These are phyloP conservation scores for Botia almorhae DNA, from an alignment of 2,797 vertebrate species.

Conservation along the genomic window DNA sequence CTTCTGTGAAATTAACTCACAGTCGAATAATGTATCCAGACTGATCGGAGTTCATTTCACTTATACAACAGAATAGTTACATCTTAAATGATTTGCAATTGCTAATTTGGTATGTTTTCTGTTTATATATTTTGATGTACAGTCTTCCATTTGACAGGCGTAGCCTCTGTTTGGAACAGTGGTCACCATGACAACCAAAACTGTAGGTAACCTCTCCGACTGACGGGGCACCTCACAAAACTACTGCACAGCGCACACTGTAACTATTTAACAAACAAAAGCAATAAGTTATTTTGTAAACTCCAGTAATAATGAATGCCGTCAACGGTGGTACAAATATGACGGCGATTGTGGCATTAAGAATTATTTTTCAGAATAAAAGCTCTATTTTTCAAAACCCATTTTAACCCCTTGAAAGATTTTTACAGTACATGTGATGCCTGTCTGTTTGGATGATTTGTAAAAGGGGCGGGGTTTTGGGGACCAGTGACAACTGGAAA, in stretches of 20 bases:
- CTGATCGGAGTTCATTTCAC: constrained; percentile 29
- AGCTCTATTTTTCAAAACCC: constrained; percentile 81
- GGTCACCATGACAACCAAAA: background rate
- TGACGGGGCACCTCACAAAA: constrained; percentile 71
- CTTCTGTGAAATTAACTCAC: constrained; percentile 19
- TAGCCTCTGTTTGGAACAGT: constrained; percentile 10
- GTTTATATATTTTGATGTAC: background rate
- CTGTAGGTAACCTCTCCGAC: constrained; percentile 59
- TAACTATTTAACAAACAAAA: constrained; percentile 84
- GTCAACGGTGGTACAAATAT: constrained; percentile 76
- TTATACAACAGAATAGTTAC: no score
- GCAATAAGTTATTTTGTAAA: constrained; percentile 85
- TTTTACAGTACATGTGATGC: constrained; percentile 65
- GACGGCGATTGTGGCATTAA: constrained; percentile 80
- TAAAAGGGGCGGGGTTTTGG: constrained; percentile 67
- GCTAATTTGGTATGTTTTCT: background rate
- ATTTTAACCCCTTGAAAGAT: constrained; percentile 68
- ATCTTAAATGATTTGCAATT: background rate
- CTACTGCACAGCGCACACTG: constrained; percentile 85
- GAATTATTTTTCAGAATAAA: constrained; percentile 79
- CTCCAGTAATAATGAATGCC: constrained; percentile 79
- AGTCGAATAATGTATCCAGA: background rate
- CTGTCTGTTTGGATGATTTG: constrained; percentile 68
- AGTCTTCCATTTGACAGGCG: constrained; percentile 27
- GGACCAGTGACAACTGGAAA: constrained; percentile 61